Conservation (phyloP, 1,140 invertebrate species). For the Camponotus vicinus region DNA sequence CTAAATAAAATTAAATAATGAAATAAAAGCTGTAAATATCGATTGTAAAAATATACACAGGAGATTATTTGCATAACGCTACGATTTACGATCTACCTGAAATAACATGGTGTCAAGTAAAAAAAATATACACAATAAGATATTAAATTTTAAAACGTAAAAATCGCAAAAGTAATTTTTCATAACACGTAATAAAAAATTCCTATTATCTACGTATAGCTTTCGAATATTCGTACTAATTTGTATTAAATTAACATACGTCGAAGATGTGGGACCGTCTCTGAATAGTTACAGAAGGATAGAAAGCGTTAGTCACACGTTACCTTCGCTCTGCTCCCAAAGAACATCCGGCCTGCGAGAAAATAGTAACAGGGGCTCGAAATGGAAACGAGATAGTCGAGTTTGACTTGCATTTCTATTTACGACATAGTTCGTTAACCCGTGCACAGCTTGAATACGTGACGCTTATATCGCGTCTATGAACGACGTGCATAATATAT, state of each 20-base stretch:
- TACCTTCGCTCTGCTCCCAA: background rate
- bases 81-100: background rate
- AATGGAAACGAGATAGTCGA: slow-evolving; percentile 76
- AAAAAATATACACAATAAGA: background rate
- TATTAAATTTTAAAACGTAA: background rate
- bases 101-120: background rate
- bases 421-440: slow-evolving; percentile 77
- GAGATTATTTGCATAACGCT: background rate
- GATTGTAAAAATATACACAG: slow-evolving; percentile 8
- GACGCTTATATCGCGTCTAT: slow-evolving; percentile 6
- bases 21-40: background rate
- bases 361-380: slow-evolving; percentile 63
- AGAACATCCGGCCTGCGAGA: slow-evolving; percentile 35
- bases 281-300: background rate
- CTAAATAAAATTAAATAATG: slow-evolving; percentile 7
- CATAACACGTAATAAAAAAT: background rate
- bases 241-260: background rate
- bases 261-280: background rate
- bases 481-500: background rate
- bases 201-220: background rate
- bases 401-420: slow-evolving; percentile 80
- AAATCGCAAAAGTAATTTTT: background rate
- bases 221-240: background rate
- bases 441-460: slow-evolving; percentile 34
- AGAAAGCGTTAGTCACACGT: slow-evolving; percentile 14